Evolutionary conservation across 2,797 vertebrate genomes (phyloP).

Genomic region (Pseudomugil gertrudae): DNA sequence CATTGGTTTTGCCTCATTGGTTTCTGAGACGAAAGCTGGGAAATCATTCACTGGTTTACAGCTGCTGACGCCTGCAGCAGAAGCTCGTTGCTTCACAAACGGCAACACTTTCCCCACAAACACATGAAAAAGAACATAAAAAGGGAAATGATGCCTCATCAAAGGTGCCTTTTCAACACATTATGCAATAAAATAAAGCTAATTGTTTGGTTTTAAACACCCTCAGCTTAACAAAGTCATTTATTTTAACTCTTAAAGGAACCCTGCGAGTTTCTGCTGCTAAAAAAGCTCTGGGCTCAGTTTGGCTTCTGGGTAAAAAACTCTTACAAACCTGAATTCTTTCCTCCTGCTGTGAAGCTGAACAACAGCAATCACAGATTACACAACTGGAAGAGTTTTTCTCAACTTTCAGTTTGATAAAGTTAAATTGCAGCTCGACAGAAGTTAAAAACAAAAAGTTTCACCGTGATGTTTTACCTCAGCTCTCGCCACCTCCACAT

Average conservation of each 20-base stretch:
- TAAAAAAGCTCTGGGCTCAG: background rate
- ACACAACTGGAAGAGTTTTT: too few species aligned
- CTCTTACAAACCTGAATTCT: background rate
- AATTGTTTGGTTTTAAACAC: background rate
- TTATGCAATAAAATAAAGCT: background rate
- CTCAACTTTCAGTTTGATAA: background rate
- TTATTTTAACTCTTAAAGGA: background rate
- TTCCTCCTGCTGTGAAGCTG: too few species aligned
- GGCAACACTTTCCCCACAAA: background rate
- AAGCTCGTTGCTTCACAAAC: background rate
- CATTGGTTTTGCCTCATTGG: background rate
- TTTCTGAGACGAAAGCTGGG: background rate
- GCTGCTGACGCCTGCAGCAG: background rate
- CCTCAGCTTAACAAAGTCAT: background rate
- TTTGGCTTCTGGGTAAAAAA: background rate
- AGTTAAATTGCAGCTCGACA: background rate
- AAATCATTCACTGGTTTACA: background rate
- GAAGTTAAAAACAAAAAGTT: background rate
- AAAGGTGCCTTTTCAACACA: background rate
- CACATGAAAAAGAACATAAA: background rate
- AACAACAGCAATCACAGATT: background rate
- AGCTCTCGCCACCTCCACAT: conserved; percentile 83
- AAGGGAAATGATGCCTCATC: background rate
- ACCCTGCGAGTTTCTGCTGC: background rate
- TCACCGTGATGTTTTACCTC: conserved; percentile 68